These are phyloP conservation scores for Xiphophorus couchianus DNA, from an alignment of 2,113 vertebrate genomes.

Conservation along the genomic window DNA sequence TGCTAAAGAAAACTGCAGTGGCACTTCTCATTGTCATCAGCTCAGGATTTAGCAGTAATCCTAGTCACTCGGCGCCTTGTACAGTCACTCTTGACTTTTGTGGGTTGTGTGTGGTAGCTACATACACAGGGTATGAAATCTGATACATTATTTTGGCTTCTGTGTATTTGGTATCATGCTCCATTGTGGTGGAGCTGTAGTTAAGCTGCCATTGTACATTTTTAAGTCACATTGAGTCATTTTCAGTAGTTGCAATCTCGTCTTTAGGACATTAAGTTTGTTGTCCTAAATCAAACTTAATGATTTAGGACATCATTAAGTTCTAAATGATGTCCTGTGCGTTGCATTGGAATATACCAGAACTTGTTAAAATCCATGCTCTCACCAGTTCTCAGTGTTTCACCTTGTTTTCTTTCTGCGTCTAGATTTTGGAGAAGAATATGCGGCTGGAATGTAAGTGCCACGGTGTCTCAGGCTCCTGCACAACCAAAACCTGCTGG, in stretches of 20 bases:
- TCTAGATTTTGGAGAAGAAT: slow-evolving; percentile 93
- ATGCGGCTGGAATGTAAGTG: slow-evolving; percentile 98
- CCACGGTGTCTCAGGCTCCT: slow-evolving; percentile 95
- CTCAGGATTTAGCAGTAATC: slow-evolving; percentile 74
- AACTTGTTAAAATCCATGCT: background rate
- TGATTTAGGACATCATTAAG: too few species aligned
- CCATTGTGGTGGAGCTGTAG: slow-evolving; percentile 46
- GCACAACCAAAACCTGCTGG: slow-evolving; percentile 99
- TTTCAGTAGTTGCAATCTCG: slow-evolving; percentile 13
- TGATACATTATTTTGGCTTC: slow-evolving; percentile 77
- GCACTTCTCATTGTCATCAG: slow-evolving; percentile 74
- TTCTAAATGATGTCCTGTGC: background rate
- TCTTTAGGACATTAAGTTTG: background rate
- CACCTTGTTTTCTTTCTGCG: slow-evolving; percentile 39
- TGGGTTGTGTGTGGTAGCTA: slow-evolving; percentile 73
- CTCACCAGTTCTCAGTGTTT: slow-evolving; percentile 1
- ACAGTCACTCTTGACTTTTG: slow-evolving; percentile 76
- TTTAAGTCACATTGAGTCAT: slow-evolving; percentile 37
- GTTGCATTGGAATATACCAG: background rate
- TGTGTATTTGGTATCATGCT: slow-evolving; percentile 62
- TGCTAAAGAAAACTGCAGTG: slow-evolving; percentile 56
- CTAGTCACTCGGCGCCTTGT: slow-evolving; percentile 73
- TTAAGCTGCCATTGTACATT: slow-evolving; percentile 40
- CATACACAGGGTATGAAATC: slow-evolving; percentile 74
- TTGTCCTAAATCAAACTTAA: too few species aligned